phyloP scores from a whole-genome alignment of 1,140 invertebrate genomes.

The Halictus rubicundus region DNA sequence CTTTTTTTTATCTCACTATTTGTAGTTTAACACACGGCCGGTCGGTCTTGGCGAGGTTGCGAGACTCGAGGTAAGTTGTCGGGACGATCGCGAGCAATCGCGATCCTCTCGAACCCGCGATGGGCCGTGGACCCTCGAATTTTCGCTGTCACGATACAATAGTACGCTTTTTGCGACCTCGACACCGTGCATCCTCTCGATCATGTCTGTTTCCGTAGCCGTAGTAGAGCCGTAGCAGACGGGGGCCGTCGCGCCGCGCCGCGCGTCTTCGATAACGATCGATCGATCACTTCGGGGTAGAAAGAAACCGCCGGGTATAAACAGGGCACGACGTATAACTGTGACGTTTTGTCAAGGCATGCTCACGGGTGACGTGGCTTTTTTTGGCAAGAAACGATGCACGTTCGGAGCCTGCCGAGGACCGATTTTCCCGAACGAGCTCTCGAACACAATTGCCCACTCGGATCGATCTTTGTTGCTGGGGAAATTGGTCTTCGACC shows the following conservation, averaged over 20 bases:
- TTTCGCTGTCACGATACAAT: constrained; percentile 27
- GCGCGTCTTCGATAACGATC: no score
- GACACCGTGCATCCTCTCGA: constrained; percentile 56
- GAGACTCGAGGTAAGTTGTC: constrained; percentile 76
- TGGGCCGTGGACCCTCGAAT: constrained; percentile 2
- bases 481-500: not conserved
- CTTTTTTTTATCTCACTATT: constrained; percentile 73
- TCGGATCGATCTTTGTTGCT: not conserved
- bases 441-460: not conserved
- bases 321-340: not conserved
- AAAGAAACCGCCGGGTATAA: no score
- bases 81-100: constrained; percentile 51
- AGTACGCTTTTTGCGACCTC: constrained; percentile 45
- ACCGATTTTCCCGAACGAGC: not conserved
- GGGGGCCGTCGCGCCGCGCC: no score
- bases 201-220: no score
- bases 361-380: constrained; percentile 19
- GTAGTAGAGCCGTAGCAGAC: no score
- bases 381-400: not conserved
- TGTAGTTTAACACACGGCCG: constrained; percentile 74
- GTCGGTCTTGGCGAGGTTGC: constrained; percentile 68
- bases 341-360: constrained; percentile 23
- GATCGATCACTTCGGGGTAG: no score
- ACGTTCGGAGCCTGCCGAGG: not conserved
- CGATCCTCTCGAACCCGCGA: constrained; percentile 15